A percentile compares a stretch with the other conserved stretches of the same genome.
Evolutionary conservation across 2,113 vertebrate genomes (phyloP).

Genomic region (Oreochromis tanganicae): DNA sequence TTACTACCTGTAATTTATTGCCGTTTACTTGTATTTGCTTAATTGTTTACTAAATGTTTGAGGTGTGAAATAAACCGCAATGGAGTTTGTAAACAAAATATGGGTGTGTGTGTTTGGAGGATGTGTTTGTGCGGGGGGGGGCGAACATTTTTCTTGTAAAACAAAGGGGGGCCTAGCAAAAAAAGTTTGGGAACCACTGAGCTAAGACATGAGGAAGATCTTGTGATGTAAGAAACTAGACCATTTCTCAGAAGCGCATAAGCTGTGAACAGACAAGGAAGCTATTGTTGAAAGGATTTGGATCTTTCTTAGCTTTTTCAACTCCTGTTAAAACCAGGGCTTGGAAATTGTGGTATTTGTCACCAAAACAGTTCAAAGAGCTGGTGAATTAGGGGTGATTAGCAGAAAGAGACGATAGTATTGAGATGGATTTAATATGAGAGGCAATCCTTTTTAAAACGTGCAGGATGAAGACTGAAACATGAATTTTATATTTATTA

Average conservation of each 20-base stretch:
- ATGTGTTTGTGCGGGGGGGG: no score
- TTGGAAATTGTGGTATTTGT: conserved; percentile 4
- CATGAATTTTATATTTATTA: background rate
- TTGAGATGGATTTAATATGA: conserved; percentile 12
- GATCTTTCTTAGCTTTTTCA: background rate
- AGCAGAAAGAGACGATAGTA: background rate
- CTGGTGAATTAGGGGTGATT: conserved; percentile 32
- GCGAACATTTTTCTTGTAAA: no score
- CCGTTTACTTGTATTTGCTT: no score
- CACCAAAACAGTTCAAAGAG: conserved; percentile 18
- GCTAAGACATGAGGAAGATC: background rate
- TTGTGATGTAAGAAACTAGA: background rate
- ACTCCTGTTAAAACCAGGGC: background rate
- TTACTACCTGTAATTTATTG: no score
- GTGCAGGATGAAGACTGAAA: background rate
- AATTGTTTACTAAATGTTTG: no score
- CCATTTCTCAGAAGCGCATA: background rate
- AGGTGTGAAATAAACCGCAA: no score
- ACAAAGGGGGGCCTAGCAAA: no score
- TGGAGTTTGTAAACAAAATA: no score
- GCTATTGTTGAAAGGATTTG: conserved; percentile 37
- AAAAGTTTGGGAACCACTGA: no score
- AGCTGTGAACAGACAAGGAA: conserved; percentile 7
- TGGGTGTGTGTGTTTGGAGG: no score
- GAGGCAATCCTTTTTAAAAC: background rate